Base-by-base conservation (phyloP, 35 echinoderm and acorn worm genomes). In the Ophiothrix spiculata region DNA sequence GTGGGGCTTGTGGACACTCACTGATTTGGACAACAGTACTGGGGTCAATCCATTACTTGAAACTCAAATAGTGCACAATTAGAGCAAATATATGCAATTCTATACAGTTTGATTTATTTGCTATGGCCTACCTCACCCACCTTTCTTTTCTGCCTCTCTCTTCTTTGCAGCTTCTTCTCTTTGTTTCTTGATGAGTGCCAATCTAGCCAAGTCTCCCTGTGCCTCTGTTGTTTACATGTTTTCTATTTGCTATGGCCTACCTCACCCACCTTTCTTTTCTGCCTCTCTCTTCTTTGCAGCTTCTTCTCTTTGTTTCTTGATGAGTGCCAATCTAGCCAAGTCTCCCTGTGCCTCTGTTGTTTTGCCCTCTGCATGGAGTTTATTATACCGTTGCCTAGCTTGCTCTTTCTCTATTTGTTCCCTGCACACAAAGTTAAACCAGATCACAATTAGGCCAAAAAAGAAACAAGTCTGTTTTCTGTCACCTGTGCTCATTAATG, bases 371-470 rank as follows among this genome's bases (percentile, higher is more conserved):
- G 40, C 64, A 37, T 98, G 91, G 16, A 91, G 77, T 81, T 91
- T 87, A 37, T 77, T 32, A 77, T 94, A 94, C 37, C 95, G 80
- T 33, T 91, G 75, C 56, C 75, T 85, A 8, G 93, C 91, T 56
- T 94, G 83, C 38, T 91, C 87, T 81, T 91, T 94, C 79, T 94
- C 88, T 73, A 98, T 88, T 89, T 98, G 92, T 91, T 98, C 91
- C 74, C 95, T 98, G 91, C n/a, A n/a, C n/a, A n/a, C n/a, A n/a
- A n/a, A n/a, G n/a, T n/a, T n/a, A n/a, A n/a, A n/a, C n/a, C n/a
- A n/a, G n/a, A n/a, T n/a, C n/a, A n/a, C n/a, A n/a, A n/a, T n/a
- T n/a, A n/a, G n/a, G n/a, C n/a, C n/a, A n/a, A n/a, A n/a, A n/a
- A n/a, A n/a, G n/a, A n/a, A n/a, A n/a, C n/a, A n/a, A n/a, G n/a